Base-by-base conservation (phyloP, 2,113 vertebrate species). In the Myrmecobius fasciatus region DNA sequence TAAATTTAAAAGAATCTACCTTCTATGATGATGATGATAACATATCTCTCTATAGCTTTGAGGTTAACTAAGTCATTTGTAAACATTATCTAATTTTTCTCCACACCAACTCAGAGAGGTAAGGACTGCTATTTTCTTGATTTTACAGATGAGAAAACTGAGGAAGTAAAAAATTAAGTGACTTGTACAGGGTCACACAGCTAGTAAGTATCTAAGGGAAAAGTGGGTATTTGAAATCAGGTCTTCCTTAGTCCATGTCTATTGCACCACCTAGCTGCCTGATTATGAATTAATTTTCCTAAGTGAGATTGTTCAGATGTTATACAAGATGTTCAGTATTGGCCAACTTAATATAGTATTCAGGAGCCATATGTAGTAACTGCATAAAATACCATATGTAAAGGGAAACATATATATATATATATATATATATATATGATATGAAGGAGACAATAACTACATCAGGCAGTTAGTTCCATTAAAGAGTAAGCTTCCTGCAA, bases 221-320 rank as follows among this genome's bases (percentile, higher is more conserved):
- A 17, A 83, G n/a, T 20, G 20, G 67, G 20, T 36, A 83, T 83
- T 43, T 43, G 67, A 24, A n/a, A 20, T 43, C 67, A 83, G 17
- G 20, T 83, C 67, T 83, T 83, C 1, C 67, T 83, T 20, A 83
- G 1, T 24, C 67, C 67, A 83, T 83, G 20, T 83, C 20, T 2
- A 83, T 2, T 83, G 36, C 67, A n/a, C n/a, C 36, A 83, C 20
- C 17, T 43, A n/a, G 92, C 49, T 47, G 25, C 91, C n/a, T 90
- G 31, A 91, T 83, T 89, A 56, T 88, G 52, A 31, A 24, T 92
- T 89, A 25, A 88, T 91, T 53, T 96, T 94, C 36, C 52, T 91
- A 0, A 6, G n/a, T 94, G 53, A 51, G 92, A 51, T 24, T 93
- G 36, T 36, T n/a, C 6, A 83, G 48, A 56, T 93, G 47, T 60